Evolutionary conservation across 2,888 invertebrate genomes (phyloP), one percentile per base, ranked within the genome.

Genomic region (Furcula furcula): DNA sequence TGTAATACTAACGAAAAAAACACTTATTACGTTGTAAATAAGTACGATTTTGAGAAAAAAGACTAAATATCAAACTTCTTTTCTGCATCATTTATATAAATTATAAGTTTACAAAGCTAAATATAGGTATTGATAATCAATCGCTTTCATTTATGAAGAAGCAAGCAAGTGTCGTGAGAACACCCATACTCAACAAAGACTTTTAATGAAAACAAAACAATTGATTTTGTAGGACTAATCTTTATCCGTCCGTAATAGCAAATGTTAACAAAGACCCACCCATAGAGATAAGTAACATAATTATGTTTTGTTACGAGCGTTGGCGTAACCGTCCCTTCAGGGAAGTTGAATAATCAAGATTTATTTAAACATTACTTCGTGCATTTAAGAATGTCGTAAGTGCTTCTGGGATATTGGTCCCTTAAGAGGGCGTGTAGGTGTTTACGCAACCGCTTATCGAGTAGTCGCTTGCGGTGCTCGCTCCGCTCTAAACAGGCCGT

Each of bases 361-460:
- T 55, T 64, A 56, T 55, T 62, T 63, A 59, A 65, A 55, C 54
- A 60, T 61, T 58, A 59, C 32, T 23, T 48, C 48, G 52, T 53
- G 46, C 40, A 40, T 54, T 39, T 49, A 40, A 63, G 22, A 61
- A 55, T 36, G 52, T 30, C 55, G 33, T 53, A 57, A 55, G 46
- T 55, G 57, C 45, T 52, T 53, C 50, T 50, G 43, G 55, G 54
- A 41, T 46, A 55, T 41, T 54, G 62, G 55, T 67, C 79, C 78
- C 76, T 77, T 74, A 71, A 71, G 76, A 80, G 71, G 78, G 79
- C 76, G 73, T 70, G 64, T 66, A 65, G 44, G 64, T 65, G 63
- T 70, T 84, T 85, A 79, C 81, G 83, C 80, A 86, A 86, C n/a
- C 65, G 52, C 64, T 78, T 79, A 78, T 80, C 79, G 77, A 79